Conservation (phyloP, 1,140 invertebrate genomes). For the Diploscapter pachys region DNA sequence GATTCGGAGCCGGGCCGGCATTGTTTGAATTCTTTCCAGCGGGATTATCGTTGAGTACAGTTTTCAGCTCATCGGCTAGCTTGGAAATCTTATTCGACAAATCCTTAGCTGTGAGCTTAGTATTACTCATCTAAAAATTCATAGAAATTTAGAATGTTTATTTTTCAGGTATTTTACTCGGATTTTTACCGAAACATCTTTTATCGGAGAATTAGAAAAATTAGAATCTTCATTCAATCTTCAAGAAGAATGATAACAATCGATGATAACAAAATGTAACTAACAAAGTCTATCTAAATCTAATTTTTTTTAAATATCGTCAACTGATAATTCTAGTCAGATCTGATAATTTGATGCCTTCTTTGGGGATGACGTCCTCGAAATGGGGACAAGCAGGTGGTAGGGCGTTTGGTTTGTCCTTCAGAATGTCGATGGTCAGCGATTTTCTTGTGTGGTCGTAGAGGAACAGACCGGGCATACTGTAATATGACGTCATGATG, state of each 20-base stretch:
- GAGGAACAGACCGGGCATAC: slow-evolving; percentile 46
- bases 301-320: not conserved
- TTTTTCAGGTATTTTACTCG: too few species aligned
- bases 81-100: too few species aligned
- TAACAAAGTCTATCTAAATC: not conserved
- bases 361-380: slow-evolving; percentile 24
- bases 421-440: slow-evolving; percentile 34
- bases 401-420: slow-evolving; percentile 36
- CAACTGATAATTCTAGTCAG: not conserved
- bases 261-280: not conserved
- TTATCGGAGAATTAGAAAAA: too few species aligned
- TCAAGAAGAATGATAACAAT: not conserved
- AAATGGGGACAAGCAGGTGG: slow-evolving; percentile 34
- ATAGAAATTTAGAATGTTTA: too few species aligned
- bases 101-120: too few species aligned
- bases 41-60: too few species aligned
- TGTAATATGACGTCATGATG: slow-evolving; percentile 32
- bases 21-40: too few species aligned
- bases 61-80: too few species aligned
- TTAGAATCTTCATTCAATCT: not conserved
- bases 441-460: slow-evolving; percentile 40
- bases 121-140: too few species aligned
- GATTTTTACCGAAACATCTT: too few species aligned
- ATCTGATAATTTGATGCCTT: slow-evolving; percentile 25
- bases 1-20: too few species aligned